Evolutionary conservation across 37 sponge, comb jelly and placozoan genomes (phyloP).

Genomic region (Chondrilla cf. caribensis): DNA sequence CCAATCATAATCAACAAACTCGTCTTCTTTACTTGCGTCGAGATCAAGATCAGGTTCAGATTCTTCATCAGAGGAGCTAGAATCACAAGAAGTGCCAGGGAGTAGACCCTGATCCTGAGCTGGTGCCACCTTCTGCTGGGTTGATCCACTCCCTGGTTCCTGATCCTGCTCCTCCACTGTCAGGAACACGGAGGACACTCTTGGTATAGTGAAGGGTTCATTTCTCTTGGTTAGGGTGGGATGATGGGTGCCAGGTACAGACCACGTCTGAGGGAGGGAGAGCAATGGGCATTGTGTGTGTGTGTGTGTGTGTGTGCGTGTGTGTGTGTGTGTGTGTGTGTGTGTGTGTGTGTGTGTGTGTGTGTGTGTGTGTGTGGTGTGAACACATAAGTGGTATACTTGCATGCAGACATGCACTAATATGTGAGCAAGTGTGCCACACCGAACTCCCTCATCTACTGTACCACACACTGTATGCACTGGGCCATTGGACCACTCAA

Average conservation of each 20-base stretch:
- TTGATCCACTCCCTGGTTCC: constrained; percentile 5
- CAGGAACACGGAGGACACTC: constrained; percentile 71
- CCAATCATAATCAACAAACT: constrained; percentile 7
- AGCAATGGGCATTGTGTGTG: background rate
- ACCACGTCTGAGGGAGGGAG: constrained; percentile 41
- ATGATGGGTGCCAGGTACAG: constrained; percentile 11
- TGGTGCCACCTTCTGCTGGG: background rate
- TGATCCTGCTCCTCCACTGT: background rate
- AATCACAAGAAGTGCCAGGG: background rate
- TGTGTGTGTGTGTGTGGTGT: too few relatives aligned
- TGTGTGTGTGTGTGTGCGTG: too few relatives aligned
- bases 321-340: too few relatives aligned
- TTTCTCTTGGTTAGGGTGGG: constrained; percentile 31
- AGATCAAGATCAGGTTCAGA: background rate
- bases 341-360: too few relatives aligned
- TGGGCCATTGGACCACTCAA: too few relatives aligned
- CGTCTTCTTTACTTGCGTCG: background rate
- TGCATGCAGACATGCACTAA: too few relatives aligned
- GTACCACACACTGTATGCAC: too few relatives aligned
- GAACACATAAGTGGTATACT: too few relatives aligned
- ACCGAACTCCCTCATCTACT: too few relatives aligned
- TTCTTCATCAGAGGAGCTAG: constrained; percentile 7
- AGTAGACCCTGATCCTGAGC: background rate
- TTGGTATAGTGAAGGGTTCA: constrained; percentile 27
- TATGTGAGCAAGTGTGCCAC: too few relatives aligned